Evolutionary conservation across 2,888 invertebrate genomes (phyloP), one percentile per base, ranked within the genome.

Genomic region (Serrognathus titanus): DNA sequence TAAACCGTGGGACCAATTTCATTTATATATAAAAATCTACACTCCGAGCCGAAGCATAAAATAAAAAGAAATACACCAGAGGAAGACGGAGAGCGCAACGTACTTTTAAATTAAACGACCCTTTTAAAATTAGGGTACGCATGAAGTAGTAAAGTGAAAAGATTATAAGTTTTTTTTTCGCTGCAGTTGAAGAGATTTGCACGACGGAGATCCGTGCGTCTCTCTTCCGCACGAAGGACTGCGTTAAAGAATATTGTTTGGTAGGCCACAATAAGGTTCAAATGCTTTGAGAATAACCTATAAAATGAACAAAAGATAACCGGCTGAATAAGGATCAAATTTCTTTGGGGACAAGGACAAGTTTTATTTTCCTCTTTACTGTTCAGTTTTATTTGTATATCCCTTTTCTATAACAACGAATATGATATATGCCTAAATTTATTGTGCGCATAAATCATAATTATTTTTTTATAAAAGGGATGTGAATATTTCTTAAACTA

Each of bases 251-350:
- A 51, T 46, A 50, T 53, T 53, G 49, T 50, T 48, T 24, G 24
- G 48, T 51, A 54, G 47, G 20, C 48, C 43, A 51, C 51, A 55
- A 55, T 51, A 54, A 58, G 55, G 55, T 50, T 55, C 48, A 55
- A 58, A 57, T 57, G 53, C 40, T 51, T 50, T 46, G 59, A 45
- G 59, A 52, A 54, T 60, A 59, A 60, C 55, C 57, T 53, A 55
- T 51, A 58, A 56, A 60, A 48, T 48, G 55, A 59, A 55, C 58
- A 63, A 63, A 60, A 59, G 55, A 55, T 48, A 57, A 60, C 58
- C 61, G 59, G 54, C 51, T 61, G 60, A 58, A 55, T 60, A 55
- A 57, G 56, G 63, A 63, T 63, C 60, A 54, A 60, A 63, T 63
- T 63, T 61, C 63, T 59, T 60, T 49, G 35, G 46, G 45, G 57